Percentiles rank a stretch among this genome's conserved stretches.
These are phyloP conservation scores for Mobula hypostoma DNA, from an alignment of 2,113 vertebrate genomes.

Conservation along the genomic window DNA sequence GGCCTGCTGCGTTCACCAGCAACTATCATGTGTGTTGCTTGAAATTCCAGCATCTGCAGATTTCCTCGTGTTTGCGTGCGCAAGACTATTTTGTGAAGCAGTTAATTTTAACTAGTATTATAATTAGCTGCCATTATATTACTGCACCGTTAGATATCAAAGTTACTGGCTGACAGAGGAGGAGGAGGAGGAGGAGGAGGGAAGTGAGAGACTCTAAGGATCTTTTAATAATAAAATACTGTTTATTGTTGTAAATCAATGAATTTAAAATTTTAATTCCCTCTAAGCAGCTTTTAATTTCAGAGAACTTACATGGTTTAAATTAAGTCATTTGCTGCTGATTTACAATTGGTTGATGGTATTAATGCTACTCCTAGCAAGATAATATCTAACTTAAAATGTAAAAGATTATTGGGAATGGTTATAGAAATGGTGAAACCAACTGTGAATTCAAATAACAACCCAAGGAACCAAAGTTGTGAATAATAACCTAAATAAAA, in stretches of 20 bases:
- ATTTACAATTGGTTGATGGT: not conserved
- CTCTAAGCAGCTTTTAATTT: not conserved
- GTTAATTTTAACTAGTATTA: not conserved
- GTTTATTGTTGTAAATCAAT: not conserved
- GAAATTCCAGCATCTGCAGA: no score
- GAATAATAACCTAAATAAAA: not conserved
- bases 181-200: not conserved
- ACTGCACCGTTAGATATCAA: not conserved
- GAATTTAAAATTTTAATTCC: not conserved
- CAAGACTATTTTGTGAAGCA: not conserved
- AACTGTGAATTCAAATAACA: not conserved
- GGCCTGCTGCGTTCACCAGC: no score
- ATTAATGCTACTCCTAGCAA: not conserved
- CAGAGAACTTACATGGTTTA: not conserved
- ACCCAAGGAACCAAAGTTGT: no score
- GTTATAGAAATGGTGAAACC: not conserved
- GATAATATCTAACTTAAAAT: not conserved
- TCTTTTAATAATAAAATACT: not conserved
- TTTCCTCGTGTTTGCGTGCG: no score
- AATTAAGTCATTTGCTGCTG: not conserved
- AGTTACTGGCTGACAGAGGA: not conserved
- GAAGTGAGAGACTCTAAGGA: not conserved
- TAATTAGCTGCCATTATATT: not conserved
- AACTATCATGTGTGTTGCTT: no score
- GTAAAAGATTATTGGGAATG: not conserved